Evolutionary conservation across 2,888 invertebrate genomes (phyloP).

Genomic region (Sminthurides aquaticus): DNA sequence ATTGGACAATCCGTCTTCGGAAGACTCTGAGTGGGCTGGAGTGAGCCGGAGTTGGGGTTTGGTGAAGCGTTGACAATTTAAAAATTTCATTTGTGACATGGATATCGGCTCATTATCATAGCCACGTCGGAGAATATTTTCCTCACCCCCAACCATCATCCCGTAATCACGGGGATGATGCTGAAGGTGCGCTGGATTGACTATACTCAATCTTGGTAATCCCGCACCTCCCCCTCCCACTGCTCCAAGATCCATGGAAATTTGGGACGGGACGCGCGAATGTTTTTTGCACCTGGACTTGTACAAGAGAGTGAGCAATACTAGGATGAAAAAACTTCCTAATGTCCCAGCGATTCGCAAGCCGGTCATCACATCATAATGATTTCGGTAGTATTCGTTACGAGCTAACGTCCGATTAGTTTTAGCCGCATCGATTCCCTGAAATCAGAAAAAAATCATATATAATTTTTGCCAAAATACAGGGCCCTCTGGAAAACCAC

Average conservation of each 20-base stretch:
- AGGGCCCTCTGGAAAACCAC: too few species aligned
- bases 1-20: conserved; percentile 23
- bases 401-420: conserved; percentile 45
- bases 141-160: conserved; percentile 1
- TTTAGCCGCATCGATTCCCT: conserved; percentile 9
- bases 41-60: conserved; percentile 23
- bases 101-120: neutral
- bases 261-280: conserved; percentile 4
- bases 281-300: conserved; percentile 63
- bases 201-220: neutral
- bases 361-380: conserved; percentile 90
- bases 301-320: conserved; percentile 83
- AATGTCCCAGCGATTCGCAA: conserved; percentile 83
- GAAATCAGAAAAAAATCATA: conserved; percentile 1
- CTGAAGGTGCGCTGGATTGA: neutral
- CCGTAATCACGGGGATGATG: neutral
- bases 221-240: conserved; percentile 4
- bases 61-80: neutral
- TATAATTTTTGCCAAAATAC: too few species aligned
- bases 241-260: conserved; percentile 16
- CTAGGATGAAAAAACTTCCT: conserved; percentile 82
- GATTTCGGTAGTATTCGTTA: conserved; percentile 74
- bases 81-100: neutral
- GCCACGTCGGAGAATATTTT: neutral
- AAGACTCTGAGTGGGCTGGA: conserved; percentile 23